Evolutionary conservation across 2,888 invertebrate genomes (phyloP), one percentile per base, ranked within the genome.

Genomic region (Scrobipalpa costella): DNA sequence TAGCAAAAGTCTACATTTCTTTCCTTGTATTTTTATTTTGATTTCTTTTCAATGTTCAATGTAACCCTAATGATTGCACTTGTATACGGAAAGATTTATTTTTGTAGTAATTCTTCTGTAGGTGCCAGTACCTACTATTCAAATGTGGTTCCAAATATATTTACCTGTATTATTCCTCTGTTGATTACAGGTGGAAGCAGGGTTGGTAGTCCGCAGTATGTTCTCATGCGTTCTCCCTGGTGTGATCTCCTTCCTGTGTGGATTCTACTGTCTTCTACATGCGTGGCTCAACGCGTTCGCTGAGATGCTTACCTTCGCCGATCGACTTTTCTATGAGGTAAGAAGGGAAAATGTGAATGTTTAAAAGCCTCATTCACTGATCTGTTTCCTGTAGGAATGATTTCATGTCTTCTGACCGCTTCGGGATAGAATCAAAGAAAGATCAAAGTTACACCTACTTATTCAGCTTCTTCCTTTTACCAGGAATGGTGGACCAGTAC

Each of bases 231-330:
- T 96, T 75, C 85, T 97, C 64, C 96, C 97, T 0, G 95, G 95
- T 0, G 92, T 95, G 0, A 86, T 96, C 57, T 92, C 94, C 0
- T 94, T 95, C 67, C 79, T 96, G 0, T 93, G 94, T 73, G 95
- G 94, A 3, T 98, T 98, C 87, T 99, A 97, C 87, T 94, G 96
- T 67, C 88, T 99, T 2, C 90, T 99, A 5, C 98, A 99, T 77
- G 94, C 96, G 1, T 98, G 98, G 97, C 92, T 96, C 76, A 99
- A 99, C 84, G 96, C 96, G 19, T 97, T 95, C 76, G 96, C 98
- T 0, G 99, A 99, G 84, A 92, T 98, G 85, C 83, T 98, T 66
- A 93, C 93, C 66, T 99, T 99, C 83, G 99, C 90, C 86, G 98
- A 79, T 92, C 95, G 92, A 95, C 97, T 92, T 94, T 92, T 91